Evolutionary conservation across 2,888 invertebrate genomes (phyloP).

Genomic region (Polydrusus pterygomalis): DNA sequence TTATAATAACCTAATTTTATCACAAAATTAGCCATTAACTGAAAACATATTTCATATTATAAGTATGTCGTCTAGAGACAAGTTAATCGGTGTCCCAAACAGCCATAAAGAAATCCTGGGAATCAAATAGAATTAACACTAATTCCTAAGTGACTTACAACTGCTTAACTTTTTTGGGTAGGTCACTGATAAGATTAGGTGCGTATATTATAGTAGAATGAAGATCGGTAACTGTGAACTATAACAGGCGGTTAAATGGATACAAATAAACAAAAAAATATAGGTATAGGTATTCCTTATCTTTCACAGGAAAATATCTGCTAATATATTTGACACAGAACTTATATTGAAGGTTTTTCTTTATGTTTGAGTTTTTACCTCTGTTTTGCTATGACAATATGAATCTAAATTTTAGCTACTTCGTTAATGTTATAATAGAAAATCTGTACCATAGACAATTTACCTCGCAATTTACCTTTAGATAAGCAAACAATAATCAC

Average conservation of each 20-base stretch:
- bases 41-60: neutral
- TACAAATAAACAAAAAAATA: conserved; percentile 1
- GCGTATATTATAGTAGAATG: conserved; percentile 23
- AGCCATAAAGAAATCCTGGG: conserved; percentile 15
- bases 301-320: neutral
- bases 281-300: neutral
- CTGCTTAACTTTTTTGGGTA: conserved; percentile 40
- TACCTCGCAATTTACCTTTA: too few species aligned
- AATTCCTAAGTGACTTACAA: conserved; percentile 39
- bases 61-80: conserved; percentile 1
- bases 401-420: too few species aligned
- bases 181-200: conserved; percentile 42
- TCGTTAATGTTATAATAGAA: too few species aligned
- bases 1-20: neutral
- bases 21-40: neutral
- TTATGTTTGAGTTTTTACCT: too few species aligned
- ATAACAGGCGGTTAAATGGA: neutral
- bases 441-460: too few species aligned
- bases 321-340: too few species aligned
- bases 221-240: neutral
- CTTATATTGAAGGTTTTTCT: too few species aligned
- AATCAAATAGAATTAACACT: conserved; percentile 25
- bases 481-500: too few species aligned
- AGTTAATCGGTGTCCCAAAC: conserved; percentile 13
- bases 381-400: too few species aligned